Conservation (phyloP, 2,888 invertebrate species). For the Cephonodes hylas region DNA sequence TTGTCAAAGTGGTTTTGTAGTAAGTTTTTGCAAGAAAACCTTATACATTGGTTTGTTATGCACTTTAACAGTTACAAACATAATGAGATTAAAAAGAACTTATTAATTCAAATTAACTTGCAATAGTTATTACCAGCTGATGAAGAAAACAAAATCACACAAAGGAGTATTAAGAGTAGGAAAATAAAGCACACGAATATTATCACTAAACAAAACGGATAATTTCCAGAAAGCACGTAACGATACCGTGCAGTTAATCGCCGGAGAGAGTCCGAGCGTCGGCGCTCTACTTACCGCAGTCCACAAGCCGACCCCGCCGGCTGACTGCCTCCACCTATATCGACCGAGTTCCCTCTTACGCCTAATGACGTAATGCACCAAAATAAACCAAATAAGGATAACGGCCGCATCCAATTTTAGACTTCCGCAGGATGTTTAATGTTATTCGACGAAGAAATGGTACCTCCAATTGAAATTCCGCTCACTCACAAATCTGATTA, state of each 20-base stretch:
- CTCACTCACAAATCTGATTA: conserved; percentile 23
- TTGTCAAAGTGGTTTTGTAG: neutral
- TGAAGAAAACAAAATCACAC: neutral
- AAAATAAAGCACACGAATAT: neutral
- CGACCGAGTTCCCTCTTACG: conserved; percentile 43
- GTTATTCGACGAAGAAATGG: conserved; percentile 11
- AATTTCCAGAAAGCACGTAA: conserved; percentile 16
- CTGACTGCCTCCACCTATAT: conserved; percentile 29
- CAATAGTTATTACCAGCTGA: neutral
- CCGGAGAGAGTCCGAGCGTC: conserved; percentile 4
- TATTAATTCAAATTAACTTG: neutral
- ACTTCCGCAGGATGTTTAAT: conserved; percentile 36
- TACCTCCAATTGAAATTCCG: conserved; percentile 20
- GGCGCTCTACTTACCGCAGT: conserved; percentile 32
- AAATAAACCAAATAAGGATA: conserved; percentile 77
- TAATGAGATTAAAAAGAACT: too few species aligned
- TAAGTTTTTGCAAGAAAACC: neutral
- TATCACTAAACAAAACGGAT: neutral
- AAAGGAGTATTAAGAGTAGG: neutral
- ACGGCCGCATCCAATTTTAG: conserved; percentile 42
- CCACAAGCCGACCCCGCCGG: conserved; percentile 32
- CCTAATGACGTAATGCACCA: conserved; percentile 78
- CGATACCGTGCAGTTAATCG: conserved; percentile 11
- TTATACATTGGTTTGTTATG: neutral
- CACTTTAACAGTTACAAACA: neutral